A percentile compares a stretch with the other conserved stretches of the same genome.
These are phyloP conservation scores for Meles meles DNA, from an alignment of 2,113 vertebrate species.

Conservation along the genomic window DNA sequence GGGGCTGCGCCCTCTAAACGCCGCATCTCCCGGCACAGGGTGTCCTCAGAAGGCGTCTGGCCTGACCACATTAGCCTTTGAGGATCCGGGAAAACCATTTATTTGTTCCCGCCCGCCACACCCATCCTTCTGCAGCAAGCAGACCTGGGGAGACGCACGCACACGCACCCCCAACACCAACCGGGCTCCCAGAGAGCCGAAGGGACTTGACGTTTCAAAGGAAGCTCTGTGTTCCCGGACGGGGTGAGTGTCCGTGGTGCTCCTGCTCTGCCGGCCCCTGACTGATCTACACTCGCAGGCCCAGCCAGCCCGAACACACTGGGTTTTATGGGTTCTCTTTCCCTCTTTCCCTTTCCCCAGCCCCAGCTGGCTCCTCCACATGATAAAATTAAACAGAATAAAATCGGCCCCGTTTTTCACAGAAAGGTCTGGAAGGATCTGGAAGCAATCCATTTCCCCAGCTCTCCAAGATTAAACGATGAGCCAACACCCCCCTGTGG, in stretches of 20 bases:
- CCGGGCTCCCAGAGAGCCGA: not conserved
- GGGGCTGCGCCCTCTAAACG: not conserved
- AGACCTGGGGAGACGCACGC: not conserved
- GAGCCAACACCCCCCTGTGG: too few relatives aligned
- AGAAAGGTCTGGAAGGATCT: not conserved
- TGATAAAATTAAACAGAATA: not conserved
- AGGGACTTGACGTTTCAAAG: not conserved
- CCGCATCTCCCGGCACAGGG: fast-evolving
- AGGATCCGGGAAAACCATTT: not conserved
- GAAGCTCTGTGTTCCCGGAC: not conserved
- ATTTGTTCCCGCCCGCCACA: not conserved
- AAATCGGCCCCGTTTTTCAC: not conserved
- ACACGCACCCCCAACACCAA: too few relatives aligned
- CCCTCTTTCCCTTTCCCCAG: not conserved
- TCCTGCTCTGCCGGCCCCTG: not conserved
- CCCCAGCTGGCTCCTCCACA: too few relatives aligned
- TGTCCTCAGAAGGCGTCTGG: not conserved
- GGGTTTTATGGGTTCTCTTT: not conserved
- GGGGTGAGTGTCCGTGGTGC: not conserved
- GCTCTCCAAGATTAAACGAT: not conserved
- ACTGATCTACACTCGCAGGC: not conserved
- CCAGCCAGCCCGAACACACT: not conserved
- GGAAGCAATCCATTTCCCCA: not conserved
- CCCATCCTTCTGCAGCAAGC: not conserved
- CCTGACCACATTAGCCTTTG: not conserved